Evolutionary conservation across 1,140 invertebrate genomes (phyloP), one percentile per base, ranked within the genome.

Genomic region (Lordiphosa clarofinis): DNA sequence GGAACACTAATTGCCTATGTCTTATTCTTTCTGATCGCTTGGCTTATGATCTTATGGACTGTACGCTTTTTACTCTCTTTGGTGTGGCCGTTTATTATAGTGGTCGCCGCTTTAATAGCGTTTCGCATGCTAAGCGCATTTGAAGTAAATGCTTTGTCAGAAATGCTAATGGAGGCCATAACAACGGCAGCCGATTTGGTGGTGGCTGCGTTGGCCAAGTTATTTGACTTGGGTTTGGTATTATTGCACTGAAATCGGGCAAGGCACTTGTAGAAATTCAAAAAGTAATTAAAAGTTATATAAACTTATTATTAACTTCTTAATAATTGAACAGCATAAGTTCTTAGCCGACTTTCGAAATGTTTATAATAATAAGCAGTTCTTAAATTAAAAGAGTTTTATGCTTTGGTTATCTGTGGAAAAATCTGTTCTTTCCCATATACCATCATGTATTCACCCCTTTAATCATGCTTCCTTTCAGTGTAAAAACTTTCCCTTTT

Each of bases 1-100:
- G 76, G 76, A 1, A 59, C 73, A 11, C 24, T 81, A 21, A 57
- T 81, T 12, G 56, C 49, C 4, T 81, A 63, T 59, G 3, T 81
- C 12, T 0, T 81, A 6, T 12, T 81, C 0, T n/a, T 72, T 4
- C 5, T 64, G 3, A 5, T 61, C 4, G 48, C 58, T 5, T 72
- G 46, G 58, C 75, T 82, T 62, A 15, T 55, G 3, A 1, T 72
- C 2, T 0, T 58, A 4, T 72, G 39, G 56, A 7, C n/a, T 6
- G 9, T 43, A 12, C 63, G 58, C 4, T 54, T 64, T n/a, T 0
- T 76, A 19, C 4, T 82, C 0, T 61, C 62, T 1, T 36, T 82
- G 4, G 37, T 72, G 1, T 72, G 55, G 56, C 72, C 72, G 7
- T 35, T 82, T 11, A n/a, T 68, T 3, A 13, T 68, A 4, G 49